A percentile compares a stretch with the other conserved stretches of the same genome.
Conservation (phyloP, 2,888 invertebrate species). For the Nysson spinosus region DNA sequence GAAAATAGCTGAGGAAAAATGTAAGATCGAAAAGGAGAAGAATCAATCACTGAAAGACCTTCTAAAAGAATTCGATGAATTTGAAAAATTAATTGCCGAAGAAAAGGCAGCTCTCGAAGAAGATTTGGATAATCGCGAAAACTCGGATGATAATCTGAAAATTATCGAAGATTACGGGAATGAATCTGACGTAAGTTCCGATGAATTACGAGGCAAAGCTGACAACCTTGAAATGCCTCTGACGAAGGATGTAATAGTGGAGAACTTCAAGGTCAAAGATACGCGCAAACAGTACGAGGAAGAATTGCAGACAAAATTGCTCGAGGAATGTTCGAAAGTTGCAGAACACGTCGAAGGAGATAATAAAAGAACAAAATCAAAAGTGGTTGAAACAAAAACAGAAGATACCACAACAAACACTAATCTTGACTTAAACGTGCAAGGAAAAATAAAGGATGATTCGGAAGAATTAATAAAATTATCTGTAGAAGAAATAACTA, state of each 20-base stretch:
- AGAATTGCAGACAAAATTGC: constrained; percentile 19
- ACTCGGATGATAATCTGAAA: too few species aligned
- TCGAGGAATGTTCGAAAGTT: constrained; percentile 32
- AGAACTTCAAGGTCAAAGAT: constrained; percentile 35
- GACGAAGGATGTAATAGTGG: constrained; percentile 46
- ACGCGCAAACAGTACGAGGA: constrained; percentile 10
- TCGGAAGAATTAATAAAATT: too few species aligned
- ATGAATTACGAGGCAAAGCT: neutral
- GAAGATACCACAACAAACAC: neutral
- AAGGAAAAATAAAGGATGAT: too few species aligned
- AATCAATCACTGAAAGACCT: constrained; percentile 51
- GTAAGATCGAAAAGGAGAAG: constrained; percentile 54
- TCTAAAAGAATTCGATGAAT: constrained; percentile 41
- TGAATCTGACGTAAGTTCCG: constrained; percentile 20
- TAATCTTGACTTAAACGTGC: too few species aligned
- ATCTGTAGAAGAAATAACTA: too few species aligned
- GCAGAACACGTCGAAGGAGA: neutral
- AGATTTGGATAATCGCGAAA: neutral
- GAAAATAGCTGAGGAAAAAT: constrained; percentile 58
- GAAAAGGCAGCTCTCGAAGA: constrained; percentile 9
- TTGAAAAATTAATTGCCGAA: constrained; percentile 30
- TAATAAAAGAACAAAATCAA: neutral
- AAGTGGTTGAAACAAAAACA: neutral
- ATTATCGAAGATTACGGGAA: neutral
- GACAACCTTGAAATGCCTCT: constrained; percentile 42